Evolutionary conservation across 2,888 invertebrate species (phyloP).

Genomic region (Masnerella sp.): DNA sequence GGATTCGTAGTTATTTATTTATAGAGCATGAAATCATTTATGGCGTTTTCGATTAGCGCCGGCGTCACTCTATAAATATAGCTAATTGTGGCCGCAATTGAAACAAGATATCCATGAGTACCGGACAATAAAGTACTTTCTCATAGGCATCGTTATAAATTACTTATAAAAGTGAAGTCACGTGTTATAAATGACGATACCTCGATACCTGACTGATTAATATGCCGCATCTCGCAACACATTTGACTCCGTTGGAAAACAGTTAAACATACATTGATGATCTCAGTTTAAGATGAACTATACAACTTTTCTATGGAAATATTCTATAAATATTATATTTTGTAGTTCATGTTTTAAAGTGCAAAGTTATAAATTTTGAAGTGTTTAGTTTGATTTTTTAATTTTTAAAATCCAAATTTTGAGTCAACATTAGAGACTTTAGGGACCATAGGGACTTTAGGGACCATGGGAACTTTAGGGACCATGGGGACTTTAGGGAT

Average conservation of each 20-base stretch:
- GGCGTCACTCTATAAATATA: constrained; percentile 37
- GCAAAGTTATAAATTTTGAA: too few species aligned
- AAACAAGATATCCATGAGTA: constrained; percentile 39
- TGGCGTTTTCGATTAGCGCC: constrained; percentile 20
- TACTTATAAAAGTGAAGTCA: constrained; percentile 42
- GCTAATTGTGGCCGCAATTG: constrained; percentile 33
- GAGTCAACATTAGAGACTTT: too few species aligned
- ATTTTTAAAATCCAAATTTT: too few species aligned
- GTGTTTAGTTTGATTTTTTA: too few species aligned
- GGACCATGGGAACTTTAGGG: too few species aligned
- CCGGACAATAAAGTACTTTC: constrained; percentile 38
- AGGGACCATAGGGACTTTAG: too few species aligned
- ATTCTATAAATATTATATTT: too few species aligned
- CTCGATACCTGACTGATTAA: constrained; percentile 40
- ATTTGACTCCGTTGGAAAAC: constrained; percentile 33
- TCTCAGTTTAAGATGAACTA: constrained; percentile 32
- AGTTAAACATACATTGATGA: constrained; percentile 41
- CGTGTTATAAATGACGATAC: constrained; percentile 33
- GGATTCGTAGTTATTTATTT: constrained; percentile 16
- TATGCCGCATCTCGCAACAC: constrained; percentile 1
- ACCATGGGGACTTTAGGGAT: too few species aligned
- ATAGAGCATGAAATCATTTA: constrained; percentile 25
- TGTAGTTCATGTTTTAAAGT: too few species aligned
- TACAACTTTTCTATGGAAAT: too few species aligned
- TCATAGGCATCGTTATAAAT: constrained; percentile 30